Percentiles rank a stretch among this genome's conserved stretches.
These are phyloP conservation scores for Ips nitidus DNA, from an alignment of 1,140 invertebrate genomes.

Conservation along the genomic window DNA sequence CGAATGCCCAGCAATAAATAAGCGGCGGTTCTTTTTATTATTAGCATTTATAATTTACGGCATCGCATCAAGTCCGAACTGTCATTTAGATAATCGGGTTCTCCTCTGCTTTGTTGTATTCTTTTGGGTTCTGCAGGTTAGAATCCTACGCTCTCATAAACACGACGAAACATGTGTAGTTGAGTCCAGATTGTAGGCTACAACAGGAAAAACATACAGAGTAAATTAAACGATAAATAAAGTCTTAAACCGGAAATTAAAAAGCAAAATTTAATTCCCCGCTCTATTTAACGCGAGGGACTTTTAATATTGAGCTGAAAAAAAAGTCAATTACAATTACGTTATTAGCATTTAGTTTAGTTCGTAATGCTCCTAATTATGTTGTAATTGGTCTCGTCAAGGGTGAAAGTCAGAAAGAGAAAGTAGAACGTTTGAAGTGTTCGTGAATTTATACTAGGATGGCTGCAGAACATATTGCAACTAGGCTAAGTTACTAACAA, in stretches of 20 bases:
- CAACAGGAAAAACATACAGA: too few relatives aligned
- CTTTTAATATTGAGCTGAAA: conserved; percentile 10
- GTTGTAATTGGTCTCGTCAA: conserved; percentile 31
- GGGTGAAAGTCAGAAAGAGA: conserved; percentile 33
- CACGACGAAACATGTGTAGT: too few relatives aligned
- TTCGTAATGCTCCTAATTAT: conserved; percentile 27
- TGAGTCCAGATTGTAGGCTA: too few relatives aligned
- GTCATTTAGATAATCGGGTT: neutral
- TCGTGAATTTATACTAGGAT: conserved; percentile 1
- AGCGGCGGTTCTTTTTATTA: conserved; percentile 4
- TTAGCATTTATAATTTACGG: conserved; percentile 9
- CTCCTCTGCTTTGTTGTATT: neutral
- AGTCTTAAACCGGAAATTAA: neutral
- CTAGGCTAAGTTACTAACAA: neutral
- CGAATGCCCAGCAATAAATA: conserved; percentile 10
- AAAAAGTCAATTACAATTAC: conserved; percentile 21
- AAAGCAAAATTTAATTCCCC: conserved; percentile 2
- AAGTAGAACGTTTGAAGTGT: conserved; percentile 22
- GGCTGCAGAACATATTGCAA: neutral
- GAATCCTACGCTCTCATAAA: too few relatives aligned
- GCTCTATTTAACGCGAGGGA: conserved; percentile 4
- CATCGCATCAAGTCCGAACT: conserved; percentile 1
- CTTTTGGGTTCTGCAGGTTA: neutral
- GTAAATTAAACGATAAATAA: too few relatives aligned
- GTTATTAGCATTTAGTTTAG: conserved; percentile 25